phyloP scores from a whole-genome alignment of 2,888 invertebrate species.

The Pheosia tremula region DNA sequence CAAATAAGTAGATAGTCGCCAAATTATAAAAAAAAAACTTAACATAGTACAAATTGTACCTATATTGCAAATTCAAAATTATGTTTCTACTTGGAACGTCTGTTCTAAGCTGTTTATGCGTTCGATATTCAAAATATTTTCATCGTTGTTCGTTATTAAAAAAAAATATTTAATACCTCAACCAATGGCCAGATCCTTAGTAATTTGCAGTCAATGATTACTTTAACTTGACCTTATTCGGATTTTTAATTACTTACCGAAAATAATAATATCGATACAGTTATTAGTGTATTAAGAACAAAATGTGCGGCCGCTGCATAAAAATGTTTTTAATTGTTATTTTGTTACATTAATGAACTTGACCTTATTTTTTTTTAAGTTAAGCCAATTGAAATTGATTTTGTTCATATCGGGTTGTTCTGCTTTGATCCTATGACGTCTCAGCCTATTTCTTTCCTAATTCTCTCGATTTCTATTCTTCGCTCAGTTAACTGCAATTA shows the following conservation, averaged over 20 bases:
- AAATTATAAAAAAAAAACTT: too few relatives aligned
- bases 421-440: too few relatives aligned
- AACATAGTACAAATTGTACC: too few relatives aligned
- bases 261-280: slow-evolving; percentile 9
- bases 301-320: neutral
- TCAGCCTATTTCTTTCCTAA: too few relatives aligned
- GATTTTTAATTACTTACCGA: slow-evolving; percentile 8
- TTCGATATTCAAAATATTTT: slow-evolving; percentile 18
- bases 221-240: slow-evolving; percentile 15
- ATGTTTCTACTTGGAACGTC: slow-evolving; percentile 52
- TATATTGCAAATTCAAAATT: slow-evolving; percentile 50
- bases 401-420: too few relatives aligned
- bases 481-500: too few relatives aligned
- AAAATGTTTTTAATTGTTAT: slow-evolving; percentile 22
- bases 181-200: slow-evolving; percentile 10
- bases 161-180: slow-evolving; percentile 24
- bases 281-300: slow-evolving; percentile 3
- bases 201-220: slow-evolving; percentile 21
- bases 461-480: too few relatives aligned
- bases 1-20: too few relatives aligned
- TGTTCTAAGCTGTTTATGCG: slow-evolving; percentile 9
- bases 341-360: neutral
- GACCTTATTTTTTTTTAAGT: too few relatives aligned
- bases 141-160: slow-evolving; percentile 11
- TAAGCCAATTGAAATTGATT: too few relatives aligned